These are phyloP conservation scores for Incurvaria masculella DNA, from an alignment of 2,888 invertebrate species.

Conservation along the genomic window DNA sequence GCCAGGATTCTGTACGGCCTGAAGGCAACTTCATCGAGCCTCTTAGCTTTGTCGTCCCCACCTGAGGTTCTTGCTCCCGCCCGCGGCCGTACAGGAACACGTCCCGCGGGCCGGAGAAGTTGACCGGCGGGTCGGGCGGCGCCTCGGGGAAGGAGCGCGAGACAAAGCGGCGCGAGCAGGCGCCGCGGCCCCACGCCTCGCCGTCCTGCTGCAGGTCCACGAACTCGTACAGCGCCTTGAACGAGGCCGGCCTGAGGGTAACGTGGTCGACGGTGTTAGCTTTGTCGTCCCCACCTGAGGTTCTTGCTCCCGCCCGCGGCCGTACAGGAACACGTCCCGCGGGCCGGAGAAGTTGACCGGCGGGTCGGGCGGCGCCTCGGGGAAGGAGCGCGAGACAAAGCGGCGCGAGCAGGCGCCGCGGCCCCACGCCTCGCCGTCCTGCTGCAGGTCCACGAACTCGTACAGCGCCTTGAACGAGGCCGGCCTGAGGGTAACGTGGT, in stretches of 20 bases:
- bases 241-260: slow-evolving; percentile 78
- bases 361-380: slow-evolving; percentile 56
- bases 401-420: slow-evolving; percentile 72
- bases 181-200: slow-evolving; percentile 68
- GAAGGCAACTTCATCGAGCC: too few relatives aligned
- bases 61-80: slow-evolving; percentile 78
- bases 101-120: slow-evolving; percentile 76
- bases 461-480: slow-evolving; percentile 82
- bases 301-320: slow-evolving; percentile 80
- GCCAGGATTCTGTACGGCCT: too few relatives aligned
- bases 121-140: slow-evolving; percentile 63
- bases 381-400: slow-evolving; percentile 64
- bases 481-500: too few relatives aligned
- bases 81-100: slow-evolving; percentile 86
- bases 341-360: slow-evolving; percentile 78
- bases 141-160: slow-evolving; percentile 58
- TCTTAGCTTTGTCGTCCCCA: too few relatives aligned
- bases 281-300: too few relatives aligned
- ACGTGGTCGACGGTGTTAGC: too few relatives aligned
- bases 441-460: slow-evolving; percentile 85
- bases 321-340: slow-evolving; percentile 80
- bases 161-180: slow-evolving; percentile 74
- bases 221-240: slow-evolving; percentile 84
- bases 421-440: slow-evolving; percentile 78
- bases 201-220: slow-evolving; percentile 86